phyloP scores from a whole-genome alignment of 2,888 invertebrate genomes.

The Actias luna region DNA sequence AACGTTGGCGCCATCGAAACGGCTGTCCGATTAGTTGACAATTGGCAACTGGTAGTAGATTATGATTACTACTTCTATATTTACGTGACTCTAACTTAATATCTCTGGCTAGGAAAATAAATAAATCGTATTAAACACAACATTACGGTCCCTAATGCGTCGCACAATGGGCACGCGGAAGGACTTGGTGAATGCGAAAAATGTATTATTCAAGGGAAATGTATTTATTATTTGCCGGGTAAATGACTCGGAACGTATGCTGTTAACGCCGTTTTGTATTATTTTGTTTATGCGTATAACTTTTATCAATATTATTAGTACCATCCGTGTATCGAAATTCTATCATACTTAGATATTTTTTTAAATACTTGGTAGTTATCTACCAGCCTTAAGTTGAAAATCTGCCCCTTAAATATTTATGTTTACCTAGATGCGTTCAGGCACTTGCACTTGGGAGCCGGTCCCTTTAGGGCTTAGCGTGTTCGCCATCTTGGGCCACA shows the following conservation, averaged over 20 bases:
- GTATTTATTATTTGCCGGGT: not conserved
- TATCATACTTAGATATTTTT: too few species aligned
- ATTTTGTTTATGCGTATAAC: not conserved
- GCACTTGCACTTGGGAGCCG: too few species aligned
- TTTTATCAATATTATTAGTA: not conserved
- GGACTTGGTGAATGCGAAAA: not conserved
- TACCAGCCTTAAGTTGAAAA: too few species aligned
- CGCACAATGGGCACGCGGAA: not conserved
- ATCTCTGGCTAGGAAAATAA: not conserved
- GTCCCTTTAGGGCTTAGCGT: too few species aligned
- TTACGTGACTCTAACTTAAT: not conserved
- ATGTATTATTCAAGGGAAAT: not conserved
- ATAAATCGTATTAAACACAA: slow-evolving; percentile 5
- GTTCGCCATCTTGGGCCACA: too few species aligned
- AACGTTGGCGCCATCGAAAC: not conserved
- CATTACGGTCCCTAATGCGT: slow-evolving; percentile 2
- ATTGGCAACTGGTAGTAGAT: not conserved
- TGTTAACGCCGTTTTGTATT: not conserved
- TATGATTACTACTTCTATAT: not conserved
- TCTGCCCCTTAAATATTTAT: too few species aligned
- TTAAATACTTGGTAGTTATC: too few species aligned
- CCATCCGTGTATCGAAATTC: too few species aligned
- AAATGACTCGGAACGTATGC: slow-evolving; percentile 11
- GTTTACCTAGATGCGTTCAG: too few species aligned
- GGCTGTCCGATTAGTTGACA: not conserved